A percentile compares a stretch with the other conserved stretches of the same genome.
Conservation (phyloP, 2,113 vertebrate species). For the Rhegmatorhina hoffmannsi region DNA sequence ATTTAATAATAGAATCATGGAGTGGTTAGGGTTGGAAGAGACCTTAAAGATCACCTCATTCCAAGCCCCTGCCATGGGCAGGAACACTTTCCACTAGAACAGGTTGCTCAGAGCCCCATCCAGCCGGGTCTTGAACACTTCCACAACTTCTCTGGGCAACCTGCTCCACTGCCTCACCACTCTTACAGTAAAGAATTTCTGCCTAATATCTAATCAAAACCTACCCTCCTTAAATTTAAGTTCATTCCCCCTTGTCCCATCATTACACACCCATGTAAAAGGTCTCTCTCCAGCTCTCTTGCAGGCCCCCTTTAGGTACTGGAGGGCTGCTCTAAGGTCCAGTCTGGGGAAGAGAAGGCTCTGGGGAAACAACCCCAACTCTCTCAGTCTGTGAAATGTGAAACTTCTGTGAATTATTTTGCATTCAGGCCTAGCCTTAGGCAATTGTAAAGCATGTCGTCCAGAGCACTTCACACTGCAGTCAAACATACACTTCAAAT, state of each 20-base stretch:
- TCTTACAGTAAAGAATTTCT: background rate
- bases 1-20: background rate
- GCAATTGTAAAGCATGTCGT: background rate
- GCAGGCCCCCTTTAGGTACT: background rate
- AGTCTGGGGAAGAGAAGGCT: background rate
- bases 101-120: background rate
- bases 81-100: background rate
- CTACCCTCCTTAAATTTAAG: background rate
- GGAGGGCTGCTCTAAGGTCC: background rate
- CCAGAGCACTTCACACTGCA: background rate
- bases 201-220: background rate
- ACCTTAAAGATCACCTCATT: background rate
- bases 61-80: background rate
- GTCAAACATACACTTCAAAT: background rate
- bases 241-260: background rate
- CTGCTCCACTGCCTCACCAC: background rate
- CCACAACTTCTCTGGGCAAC: background rate
- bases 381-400: background rate
- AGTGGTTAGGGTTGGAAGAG: background rate
- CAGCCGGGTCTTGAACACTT: background rate
- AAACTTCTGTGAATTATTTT: background rate
- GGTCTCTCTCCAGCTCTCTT: background rate
- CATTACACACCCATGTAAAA: background rate
- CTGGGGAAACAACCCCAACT: background rate
- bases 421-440: background rate